Evolutionary conservation across 37 sponge, comb jelly and placozoan species (phyloP).

Genomic region (Bolinopsis microptera): DNA sequence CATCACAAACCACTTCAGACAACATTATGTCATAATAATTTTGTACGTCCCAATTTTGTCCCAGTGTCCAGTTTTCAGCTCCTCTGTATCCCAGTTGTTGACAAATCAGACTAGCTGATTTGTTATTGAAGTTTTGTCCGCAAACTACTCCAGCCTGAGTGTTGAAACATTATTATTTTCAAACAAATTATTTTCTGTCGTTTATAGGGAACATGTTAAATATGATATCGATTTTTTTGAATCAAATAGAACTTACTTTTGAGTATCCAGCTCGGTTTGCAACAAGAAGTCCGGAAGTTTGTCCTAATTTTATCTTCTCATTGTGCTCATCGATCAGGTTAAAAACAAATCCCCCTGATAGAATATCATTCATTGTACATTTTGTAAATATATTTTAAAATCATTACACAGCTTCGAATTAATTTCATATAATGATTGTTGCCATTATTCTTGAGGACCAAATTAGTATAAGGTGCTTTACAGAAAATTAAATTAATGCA

Average conservation of each 20-base stretch:
- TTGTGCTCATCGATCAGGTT: not conserved
- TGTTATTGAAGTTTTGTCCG: not conserved
- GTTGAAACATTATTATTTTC: too few relatives aligned
- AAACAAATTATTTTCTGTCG: too few relatives aligned
- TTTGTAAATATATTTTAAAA: too few relatives aligned
- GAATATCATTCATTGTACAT: too few relatives aligned
- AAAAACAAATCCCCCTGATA: not conserved
- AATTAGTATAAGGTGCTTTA: not conserved
- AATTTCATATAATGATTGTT: too few relatives aligned
- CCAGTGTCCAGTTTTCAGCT: not conserved
- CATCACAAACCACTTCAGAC: not conserved
- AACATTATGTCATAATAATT: not conserved
- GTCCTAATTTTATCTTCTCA: not conserved
- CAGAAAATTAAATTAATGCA: not conserved
- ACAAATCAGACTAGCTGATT: not conserved
- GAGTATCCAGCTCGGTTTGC: not conserved
- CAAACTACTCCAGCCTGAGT: slow-evolving; percentile 4
- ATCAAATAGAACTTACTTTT: not conserved
- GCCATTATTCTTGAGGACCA: not conserved
- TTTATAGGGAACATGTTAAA: too few relatives aligned
- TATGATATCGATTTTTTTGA: too few relatives aligned
- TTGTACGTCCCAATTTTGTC: not conserved
- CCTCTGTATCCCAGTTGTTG: not conserved
- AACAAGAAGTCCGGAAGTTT: not conserved
- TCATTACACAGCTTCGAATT: not conserved